These are phyloP conservation scores for Cliona cf. orientalis DNA, from an alignment of 37 sponge, comb jelly and placozoan species.

Conservation along the genomic window DNA sequence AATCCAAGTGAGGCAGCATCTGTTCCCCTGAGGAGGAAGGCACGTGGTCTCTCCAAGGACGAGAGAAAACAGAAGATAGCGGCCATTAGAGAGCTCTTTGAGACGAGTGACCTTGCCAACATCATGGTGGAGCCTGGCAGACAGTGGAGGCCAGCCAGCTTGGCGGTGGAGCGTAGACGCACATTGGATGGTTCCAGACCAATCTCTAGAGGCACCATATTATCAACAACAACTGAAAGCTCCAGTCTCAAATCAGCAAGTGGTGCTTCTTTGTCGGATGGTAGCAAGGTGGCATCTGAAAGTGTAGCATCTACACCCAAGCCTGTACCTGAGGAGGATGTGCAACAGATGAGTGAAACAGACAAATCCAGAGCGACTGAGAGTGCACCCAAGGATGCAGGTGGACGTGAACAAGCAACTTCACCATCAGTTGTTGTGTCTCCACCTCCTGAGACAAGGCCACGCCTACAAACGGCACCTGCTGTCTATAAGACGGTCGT, in stretches of 20 bases:
- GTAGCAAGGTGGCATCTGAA: neutral
- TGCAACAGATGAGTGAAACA: too few relatives aligned
- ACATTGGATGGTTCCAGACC: neutral
- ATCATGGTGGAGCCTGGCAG: neutral
- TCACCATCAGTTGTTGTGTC: neutral
- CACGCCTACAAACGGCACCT: too few relatives aligned
- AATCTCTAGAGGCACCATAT: neutral
- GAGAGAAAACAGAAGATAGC: slow-evolving; percentile 8
- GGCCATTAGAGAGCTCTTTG: slow-evolving; percentile 15
- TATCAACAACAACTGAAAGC: neutral
- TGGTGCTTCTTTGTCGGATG: neutral
- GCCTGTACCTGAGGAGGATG: neutral
- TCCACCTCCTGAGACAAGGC: neutral
- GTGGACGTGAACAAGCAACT: too few relatives aligned
- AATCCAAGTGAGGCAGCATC: neutral
- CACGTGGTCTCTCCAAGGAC: neutral
- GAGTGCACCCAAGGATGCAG: too few relatives aligned
- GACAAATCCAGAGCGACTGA: too few relatives aligned
- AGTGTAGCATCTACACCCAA: neutral
- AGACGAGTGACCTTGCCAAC: slow-evolving; percentile 1
- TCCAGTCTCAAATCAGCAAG: neutral
- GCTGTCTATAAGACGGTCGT: neutral
- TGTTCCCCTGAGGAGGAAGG: neutral
- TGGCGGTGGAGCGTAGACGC: too few relatives aligned
- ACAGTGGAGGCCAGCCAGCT: too few relatives aligned